phyloP scores from a whole-genome alignment of 2,888 invertebrate species.

The Brachyopa scutellaris region DNA sequence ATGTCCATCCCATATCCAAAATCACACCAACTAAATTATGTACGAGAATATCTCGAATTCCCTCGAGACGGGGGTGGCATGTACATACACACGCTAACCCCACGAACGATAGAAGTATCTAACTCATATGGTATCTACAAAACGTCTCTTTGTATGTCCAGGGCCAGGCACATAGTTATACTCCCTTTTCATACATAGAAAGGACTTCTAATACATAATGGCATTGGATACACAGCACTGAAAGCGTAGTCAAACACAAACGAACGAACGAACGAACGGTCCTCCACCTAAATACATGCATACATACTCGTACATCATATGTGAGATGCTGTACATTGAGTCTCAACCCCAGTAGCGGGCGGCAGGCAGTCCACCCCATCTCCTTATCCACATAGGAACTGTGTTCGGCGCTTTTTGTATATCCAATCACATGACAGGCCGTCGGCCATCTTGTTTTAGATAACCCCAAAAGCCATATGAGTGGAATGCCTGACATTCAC shows the following conservation, averaged over 20 bases:
- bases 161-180: constrained; percentile 56
- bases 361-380: constrained; percentile 34
- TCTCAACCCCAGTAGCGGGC: not conserved
- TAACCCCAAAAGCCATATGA: constrained; percentile 74
- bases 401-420: constrained; percentile 71
- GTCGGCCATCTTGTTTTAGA: constrained; percentile 77
- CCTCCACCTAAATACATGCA: constrained; percentile 55
- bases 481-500: constrained; percentile 73
- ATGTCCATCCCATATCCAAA: constrained; percentile 67
- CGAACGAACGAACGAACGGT: constrained; percentile 52
- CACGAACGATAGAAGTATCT: constrained; percentile 51
- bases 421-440: constrained; percentile 77
- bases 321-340: constrained; percentile 59
- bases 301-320: constrained; percentile 56
- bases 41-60: constrained; percentile 50
- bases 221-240: constrained; percentile 66
- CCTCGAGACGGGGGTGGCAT: constrained; percentile 8
- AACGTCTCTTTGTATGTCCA: constrained; percentile 68
- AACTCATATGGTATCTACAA: constrained; percentile 64
- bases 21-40: constrained; percentile 68
- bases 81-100: not conserved
- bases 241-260: constrained; percentile 57
- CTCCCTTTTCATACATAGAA: constrained; percentile 68
- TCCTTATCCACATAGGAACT: constrained; percentile 65
- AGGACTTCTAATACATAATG: constrained; percentile 71